phyloP scores from a whole-genome alignment of 2,113 vertebrate species.

The Pleuronectes platessa region DNA sequence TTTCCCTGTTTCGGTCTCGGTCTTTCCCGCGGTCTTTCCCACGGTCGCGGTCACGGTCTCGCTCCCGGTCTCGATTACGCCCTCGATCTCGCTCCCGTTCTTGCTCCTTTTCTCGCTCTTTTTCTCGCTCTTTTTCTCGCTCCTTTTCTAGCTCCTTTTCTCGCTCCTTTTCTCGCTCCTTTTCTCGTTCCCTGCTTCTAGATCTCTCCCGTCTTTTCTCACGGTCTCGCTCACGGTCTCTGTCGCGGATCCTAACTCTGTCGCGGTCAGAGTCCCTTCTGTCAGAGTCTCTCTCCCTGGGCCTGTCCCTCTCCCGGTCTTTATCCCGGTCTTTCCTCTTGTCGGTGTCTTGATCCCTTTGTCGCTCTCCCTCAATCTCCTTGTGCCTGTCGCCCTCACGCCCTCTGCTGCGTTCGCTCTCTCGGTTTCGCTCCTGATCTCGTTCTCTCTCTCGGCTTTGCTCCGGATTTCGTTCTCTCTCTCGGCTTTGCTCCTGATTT shows the following conservation, averaged over 20 bases:
- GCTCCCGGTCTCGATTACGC: slow-evolving; percentile 54
- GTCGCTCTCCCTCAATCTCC: slow-evolving; percentile 69
- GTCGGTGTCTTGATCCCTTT: slow-evolving; percentile 45
- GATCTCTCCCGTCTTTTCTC: slow-evolving; percentile 70
- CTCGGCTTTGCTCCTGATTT: neutral
- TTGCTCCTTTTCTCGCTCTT: neutral
- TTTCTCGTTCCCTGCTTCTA: neutral
- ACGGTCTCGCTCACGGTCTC: slow-evolving; percentile 25
- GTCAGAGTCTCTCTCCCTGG: slow-evolving; percentile 60
- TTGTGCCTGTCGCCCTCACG: slow-evolving; percentile 55
- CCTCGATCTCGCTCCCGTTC: neutral
- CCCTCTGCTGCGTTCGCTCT: slow-evolving; percentile 38
- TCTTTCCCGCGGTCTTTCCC: neutral
- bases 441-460: neutral
- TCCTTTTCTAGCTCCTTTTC: slow-evolving; percentile 38
- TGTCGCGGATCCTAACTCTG: slow-evolving; percentile 3
- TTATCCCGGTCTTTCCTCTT: slow-evolving; percentile 65
- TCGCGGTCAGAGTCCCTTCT: slow-evolving; percentile 50
- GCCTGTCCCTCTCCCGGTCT: slow-evolving; percentile 67
- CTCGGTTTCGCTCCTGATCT: neutral
- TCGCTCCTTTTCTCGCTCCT: slow-evolving; percentile 57
- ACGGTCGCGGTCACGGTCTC: slow-evolving; percentile 81
- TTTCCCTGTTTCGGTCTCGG: slow-evolving; percentile 63
- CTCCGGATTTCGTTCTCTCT: neutral
- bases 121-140: neutral